Base-by-base conservation (phyloP, 2,888 invertebrate species). In the Idaea aversata region DNA sequence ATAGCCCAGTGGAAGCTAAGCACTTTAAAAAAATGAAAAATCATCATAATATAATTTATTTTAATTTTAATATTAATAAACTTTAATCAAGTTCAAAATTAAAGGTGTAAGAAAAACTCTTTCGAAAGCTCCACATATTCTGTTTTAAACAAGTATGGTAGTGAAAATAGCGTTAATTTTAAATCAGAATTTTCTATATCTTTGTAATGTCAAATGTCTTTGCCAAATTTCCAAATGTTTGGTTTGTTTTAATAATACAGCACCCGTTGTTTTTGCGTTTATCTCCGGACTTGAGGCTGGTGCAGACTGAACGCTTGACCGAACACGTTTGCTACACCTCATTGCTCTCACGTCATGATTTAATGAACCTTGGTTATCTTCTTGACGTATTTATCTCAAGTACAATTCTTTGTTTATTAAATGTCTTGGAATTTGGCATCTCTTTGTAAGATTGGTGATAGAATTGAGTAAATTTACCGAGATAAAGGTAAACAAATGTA, bases 261-360 rank as follows among this genome's bases (percentile, higher is more conserved):
- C 34, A 25, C 13, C 25, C 34, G 68, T 72, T 65, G 70, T 75
- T 69, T 67, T 69, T 36, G 64, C 60, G 62, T 61, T 64, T 85
- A 83, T 85, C 84, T 75, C 77, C 77, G 79, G 79, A 81, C 77
- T 82, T 82, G 76, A 79, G 79, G 83, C 70, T 75, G 76, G 65
- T 79, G 79, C 77, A 73, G 69, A 63, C 63, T 64, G 65, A 10
- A 3, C 78, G 78, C 78, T 75, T 81, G 85, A 83, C 80, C 80
- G 78, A 72, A 60, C 71, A 57, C 76, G 69, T 84, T 83, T 76
- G 79, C 83, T 70, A 76, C 78, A 77, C 77, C 74, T 72, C 78
- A 80, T 74, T 75, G 82, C 68, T 34, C 61, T 59, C 13, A n/a
- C 25, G 57, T 36, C 16, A 16, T 61, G 34, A 13, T 62, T 61